phyloP scores from a whole-genome alignment of 2,113 vertebrate genomes.

The Tachysurus fulvidraco region DNA sequence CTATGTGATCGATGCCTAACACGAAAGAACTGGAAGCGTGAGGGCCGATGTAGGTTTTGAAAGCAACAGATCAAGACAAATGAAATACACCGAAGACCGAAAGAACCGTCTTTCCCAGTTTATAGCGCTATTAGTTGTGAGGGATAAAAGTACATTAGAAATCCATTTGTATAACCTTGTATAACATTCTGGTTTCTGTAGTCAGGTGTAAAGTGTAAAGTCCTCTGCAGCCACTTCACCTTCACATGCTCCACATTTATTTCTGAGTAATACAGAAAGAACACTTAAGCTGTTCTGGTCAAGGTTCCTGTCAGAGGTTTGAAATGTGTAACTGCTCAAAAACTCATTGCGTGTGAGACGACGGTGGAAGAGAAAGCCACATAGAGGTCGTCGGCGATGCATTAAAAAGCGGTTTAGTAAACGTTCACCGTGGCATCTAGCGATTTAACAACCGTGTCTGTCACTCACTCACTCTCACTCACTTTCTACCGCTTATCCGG shows the following conservation, averaged over 20 bases:
- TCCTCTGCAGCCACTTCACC: constrained; percentile 1
- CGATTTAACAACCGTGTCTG: not conserved
- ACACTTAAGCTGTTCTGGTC: constrained; percentile 19
- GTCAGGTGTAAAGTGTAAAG: constrained; percentile 13
- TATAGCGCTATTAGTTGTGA: not conserved
- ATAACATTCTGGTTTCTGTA: constrained; percentile 1
- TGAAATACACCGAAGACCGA: too few relatives aligned
- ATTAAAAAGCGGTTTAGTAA: constrained; percentile 53
- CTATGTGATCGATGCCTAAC: not conserved
- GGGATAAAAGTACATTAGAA: not conserved
- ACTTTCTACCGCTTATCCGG: too few relatives aligned
- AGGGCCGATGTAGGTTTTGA: not conserved
- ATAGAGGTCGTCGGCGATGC: constrained; percentile 48
- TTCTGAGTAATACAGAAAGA: not conserved
- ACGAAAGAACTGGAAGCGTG: not conserved
- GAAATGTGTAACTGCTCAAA: not conserved
- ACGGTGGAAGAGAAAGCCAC: constrained; percentile 22
- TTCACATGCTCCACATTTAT: constrained; percentile 15
- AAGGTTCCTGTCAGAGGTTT: constrained; percentile 8
- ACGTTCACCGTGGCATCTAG: not conserved
- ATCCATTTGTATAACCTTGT: not conserved
- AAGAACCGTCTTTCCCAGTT: not conserved
- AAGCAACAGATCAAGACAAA: not conserved
- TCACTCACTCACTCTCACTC: too few relatives aligned
- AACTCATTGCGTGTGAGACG: constrained; percentile 31